phyloP scores from a whole-genome alignment of 2,113 vertebrate genomes.

The Pachyramphus minor region DNA sequence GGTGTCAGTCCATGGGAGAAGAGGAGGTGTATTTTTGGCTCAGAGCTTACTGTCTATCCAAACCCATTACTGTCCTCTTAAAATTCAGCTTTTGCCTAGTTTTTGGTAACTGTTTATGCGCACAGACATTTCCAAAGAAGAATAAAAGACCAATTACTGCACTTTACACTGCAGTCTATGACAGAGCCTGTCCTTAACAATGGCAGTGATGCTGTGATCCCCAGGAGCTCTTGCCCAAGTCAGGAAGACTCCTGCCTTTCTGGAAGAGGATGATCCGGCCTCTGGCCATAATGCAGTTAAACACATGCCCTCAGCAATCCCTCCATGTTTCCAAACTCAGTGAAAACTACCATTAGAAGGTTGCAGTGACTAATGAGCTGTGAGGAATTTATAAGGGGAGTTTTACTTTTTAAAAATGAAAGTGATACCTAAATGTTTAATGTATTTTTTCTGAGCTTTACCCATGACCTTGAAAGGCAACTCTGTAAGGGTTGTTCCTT shows the following conservation, averaged over 20 bases:
- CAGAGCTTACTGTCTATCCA: not conserved
- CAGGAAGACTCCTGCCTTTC: not conserved
- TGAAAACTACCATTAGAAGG: not conserved
- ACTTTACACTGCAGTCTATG: not conserved
- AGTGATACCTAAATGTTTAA: not conserved
- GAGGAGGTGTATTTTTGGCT: not conserved
- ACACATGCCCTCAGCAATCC: not conserved
- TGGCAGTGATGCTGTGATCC: not conserved
- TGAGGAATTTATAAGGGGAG: not conserved
- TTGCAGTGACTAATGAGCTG: not conserved
- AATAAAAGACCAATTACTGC: not conserved
- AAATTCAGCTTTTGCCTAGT: not conserved
- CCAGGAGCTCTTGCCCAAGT: not conserved
- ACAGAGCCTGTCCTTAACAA: not conserved
- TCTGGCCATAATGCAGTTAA: not conserved
- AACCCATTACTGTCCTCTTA: not conserved
- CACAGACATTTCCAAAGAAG: not conserved
- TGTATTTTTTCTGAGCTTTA: not conserved
- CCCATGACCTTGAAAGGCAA: not conserved
- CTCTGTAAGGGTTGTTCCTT: not conserved
- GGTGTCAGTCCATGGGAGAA: not conserved
- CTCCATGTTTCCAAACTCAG: not conserved
- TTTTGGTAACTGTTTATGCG: not conserved
- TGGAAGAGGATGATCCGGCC: rapidly evolving
- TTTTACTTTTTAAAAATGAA: not conserved